Evolutionary conservation across 2,888 invertebrate species (phyloP).

Genomic region (Trissonchulus latispiculum): DNA sequence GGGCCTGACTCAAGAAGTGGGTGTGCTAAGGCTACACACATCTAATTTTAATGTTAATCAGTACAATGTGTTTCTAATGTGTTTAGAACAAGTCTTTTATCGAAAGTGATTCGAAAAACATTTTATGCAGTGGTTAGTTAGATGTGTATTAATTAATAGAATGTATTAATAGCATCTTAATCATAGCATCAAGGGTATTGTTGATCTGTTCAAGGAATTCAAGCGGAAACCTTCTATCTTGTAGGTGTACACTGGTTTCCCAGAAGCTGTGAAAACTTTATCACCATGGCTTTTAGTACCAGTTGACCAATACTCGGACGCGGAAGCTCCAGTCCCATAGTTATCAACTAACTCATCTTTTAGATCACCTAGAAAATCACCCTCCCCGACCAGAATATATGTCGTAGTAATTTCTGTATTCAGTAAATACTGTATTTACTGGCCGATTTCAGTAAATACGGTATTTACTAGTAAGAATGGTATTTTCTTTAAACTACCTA

Average conservation of each 20-base stretch:
- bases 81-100: no score
- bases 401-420: no score
- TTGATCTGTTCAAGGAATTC: background rate
- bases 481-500: no score
- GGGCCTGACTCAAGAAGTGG: no score
- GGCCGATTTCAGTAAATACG: no score
- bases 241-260: background rate
- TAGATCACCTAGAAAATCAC: no score
- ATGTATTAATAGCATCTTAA: background rate
- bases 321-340: background rate
- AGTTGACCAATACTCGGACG: background rate
- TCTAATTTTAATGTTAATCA: no score
- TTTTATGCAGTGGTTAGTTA: background rate
- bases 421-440: no score
- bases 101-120: background rate
- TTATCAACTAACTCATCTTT: background rate
- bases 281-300: background rate
- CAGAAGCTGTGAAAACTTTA: background rate
- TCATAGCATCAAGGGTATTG: background rate
- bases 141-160: background rate
- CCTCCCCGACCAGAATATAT: no score
- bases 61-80: background rate
- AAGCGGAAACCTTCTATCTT: background rate
- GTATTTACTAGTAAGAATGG: no score
- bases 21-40: no score